Percentiles rank a stretch among this genome's conserved stretches.
These are phyloP conservation scores for Clupea harengus DNA, from an alignment of 2,113 vertebrate species.

Conservation along the genomic window DNA sequence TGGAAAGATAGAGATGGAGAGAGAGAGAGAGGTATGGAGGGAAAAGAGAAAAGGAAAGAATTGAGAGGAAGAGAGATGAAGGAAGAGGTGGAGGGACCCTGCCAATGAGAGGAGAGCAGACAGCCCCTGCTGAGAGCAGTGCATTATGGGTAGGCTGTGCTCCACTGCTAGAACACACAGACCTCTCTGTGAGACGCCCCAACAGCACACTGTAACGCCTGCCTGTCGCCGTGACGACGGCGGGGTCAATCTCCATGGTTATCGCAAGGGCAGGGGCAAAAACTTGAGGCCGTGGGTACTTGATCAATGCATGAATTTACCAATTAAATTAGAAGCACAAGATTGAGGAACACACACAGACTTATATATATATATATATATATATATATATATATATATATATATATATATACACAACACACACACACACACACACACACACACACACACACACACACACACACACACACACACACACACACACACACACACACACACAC, in stretches of 20 bases:
- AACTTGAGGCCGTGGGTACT: neutral
- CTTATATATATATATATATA: too few relatives aligned
- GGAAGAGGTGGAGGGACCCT: constrained; percentile 24
- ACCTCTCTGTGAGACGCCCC: constrained; percentile 49
- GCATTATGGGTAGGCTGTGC: constrained; percentile 49
- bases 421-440: neutral
- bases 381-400: too few relatives aligned
- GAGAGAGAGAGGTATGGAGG: neutral
- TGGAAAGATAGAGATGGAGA: neutral
- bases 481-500: neutral
- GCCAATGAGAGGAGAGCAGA: constrained; percentile 46
- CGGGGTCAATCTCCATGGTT: neutral
- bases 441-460: neutral
- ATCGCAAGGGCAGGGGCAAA: neutral
- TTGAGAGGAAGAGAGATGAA: neutral
- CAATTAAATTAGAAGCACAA: neutral
- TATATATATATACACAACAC: neutral
- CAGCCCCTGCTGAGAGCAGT: constrained; percentile 49
- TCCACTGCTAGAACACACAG: constrained; percentile 53
- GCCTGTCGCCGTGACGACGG: constrained; percentile 26
- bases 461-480: neutral
- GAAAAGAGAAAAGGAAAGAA: neutral
- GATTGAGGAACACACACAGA: neutral
- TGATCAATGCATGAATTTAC: neutral
- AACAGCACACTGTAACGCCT: constrained; percentile 46